Percentiles rank a stretch among this genome's conserved stretches.
phyloP scores from a whole-genome alignment of 2,797 vertebrate species.

The Peromyscus melanophrys region DNA sequence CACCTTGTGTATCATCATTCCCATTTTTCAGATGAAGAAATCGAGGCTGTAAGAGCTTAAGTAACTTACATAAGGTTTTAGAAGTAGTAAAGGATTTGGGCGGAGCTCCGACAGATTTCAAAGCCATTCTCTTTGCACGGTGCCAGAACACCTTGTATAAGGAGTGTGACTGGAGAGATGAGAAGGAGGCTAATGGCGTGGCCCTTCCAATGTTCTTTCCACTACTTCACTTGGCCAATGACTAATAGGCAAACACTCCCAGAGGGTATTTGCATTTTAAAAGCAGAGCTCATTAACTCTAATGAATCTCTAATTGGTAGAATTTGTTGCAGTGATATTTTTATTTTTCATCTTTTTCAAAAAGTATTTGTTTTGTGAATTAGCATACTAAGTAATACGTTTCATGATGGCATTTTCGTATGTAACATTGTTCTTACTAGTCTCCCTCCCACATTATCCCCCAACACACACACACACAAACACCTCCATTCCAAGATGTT shows the following conservation, averaged over 20 bases:
- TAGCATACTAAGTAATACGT: not conserved
- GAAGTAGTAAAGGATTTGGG: slow-evolving; percentile 59
- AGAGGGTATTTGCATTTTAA: slow-evolving; percentile 83
- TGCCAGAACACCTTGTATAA: slow-evolving; percentile 66
- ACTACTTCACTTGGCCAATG: slow-evolving; percentile 71
- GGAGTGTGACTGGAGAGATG: slow-evolving; percentile 63
- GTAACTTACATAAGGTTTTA: slow-evolving; percentile 46
- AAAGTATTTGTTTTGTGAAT: not conserved
- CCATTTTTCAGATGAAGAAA: slow-evolving; percentile 76
- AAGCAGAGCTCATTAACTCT: slow-evolving; percentile 81
- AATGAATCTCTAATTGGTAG: slow-evolving; percentile 83
- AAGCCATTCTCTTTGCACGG: slow-evolving; percentile 37
- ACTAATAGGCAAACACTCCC: slow-evolving; percentile 78
- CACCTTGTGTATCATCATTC: slow-evolving; percentile 20
- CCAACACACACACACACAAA: not conserved
- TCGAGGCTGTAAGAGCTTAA: slow-evolving; percentile 47
- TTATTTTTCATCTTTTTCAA: slow-evolving; percentile 45
- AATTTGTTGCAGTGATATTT: slow-evolving; percentile 71
- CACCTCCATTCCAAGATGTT: slow-evolving; percentile 34
- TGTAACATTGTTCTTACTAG: not conserved
- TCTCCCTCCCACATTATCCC: not conserved
- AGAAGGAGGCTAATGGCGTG: slow-evolving; percentile 66
- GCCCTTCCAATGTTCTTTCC: slow-evolving; percentile 71
- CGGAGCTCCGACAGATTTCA: slow-evolving; percentile 53
- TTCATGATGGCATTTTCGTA: not conserved